A percentile compares a stretch with the other conserved stretches of the same genome.
These are phyloP conservation scores for Sebastes taczanowskii DNA, from an alignment of 2,797 vertebrate genomes.

Conservation along the genomic window DNA sequence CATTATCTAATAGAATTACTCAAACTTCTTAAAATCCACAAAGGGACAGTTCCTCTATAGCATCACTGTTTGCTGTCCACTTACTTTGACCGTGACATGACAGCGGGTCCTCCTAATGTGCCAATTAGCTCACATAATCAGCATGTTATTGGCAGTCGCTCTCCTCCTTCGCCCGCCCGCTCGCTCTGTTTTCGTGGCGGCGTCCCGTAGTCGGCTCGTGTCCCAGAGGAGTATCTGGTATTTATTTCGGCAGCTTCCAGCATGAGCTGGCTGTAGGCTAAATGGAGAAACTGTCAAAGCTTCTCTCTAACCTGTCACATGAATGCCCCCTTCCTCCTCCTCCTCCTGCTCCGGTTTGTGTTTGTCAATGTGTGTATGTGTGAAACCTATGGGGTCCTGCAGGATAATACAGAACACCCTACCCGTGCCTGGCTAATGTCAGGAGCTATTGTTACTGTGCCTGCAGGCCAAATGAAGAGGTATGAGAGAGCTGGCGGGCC, in stretches of 20 bases:
- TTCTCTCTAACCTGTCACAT: constrained; percentile 77
- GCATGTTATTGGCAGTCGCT: constrained; percentile 53
- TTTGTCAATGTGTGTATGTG: constrained; percentile 38
- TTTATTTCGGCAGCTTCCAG: constrained; percentile 76
- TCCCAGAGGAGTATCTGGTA: constrained; percentile 71
- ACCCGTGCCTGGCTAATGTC: constrained; percentile 71
- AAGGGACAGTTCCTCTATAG: neutral
- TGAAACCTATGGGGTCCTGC: constrained; percentile 59
- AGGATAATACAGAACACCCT: constrained; percentile 63
- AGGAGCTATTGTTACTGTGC: constrained; percentile 70
- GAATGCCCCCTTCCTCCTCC: constrained; percentile 21
- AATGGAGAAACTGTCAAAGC: constrained; percentile 78
- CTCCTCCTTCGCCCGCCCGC: constrained; percentile 20
- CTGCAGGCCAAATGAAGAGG: constrained; percentile 69
- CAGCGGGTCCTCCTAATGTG: constrained; percentile 56
- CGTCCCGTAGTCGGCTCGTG: constrained; percentile 57
- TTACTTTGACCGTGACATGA: constrained; percentile 30
- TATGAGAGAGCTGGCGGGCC: constrained; percentile 63
- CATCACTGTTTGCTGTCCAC: neutral
- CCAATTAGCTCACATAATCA: constrained; percentile 64
- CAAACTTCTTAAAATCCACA: neutral
- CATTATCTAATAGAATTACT: neutral
- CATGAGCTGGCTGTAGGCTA: constrained; percentile 68
- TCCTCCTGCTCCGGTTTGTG: constrained; percentile 37
- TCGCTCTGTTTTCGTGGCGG: constrained; percentile 53